Evolutionary conservation across 1,140 invertebrate genomes (phyloP).

Genomic region (Hirudo medicinalis): DNA sequence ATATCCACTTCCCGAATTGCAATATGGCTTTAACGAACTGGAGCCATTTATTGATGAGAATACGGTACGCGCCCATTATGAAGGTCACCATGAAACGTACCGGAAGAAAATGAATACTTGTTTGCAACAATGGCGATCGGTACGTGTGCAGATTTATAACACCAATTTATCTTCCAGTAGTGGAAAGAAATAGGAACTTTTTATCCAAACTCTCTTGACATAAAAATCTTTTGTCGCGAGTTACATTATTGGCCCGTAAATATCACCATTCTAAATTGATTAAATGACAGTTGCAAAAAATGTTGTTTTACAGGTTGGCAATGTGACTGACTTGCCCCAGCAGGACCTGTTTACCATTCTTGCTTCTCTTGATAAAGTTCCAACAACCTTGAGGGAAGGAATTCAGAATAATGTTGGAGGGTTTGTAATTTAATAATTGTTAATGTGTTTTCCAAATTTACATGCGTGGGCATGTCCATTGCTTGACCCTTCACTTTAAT

Average conservation of each 20-base stretch:
- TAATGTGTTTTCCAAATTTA: not conserved
- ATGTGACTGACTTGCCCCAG: not conserved
- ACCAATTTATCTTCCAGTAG: not conserved
- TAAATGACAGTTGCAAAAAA: too few relatives aligned
- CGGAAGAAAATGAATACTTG: constrained; percentile 30
- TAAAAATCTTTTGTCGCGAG: too few relatives aligned
- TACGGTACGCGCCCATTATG: constrained; percentile 30
- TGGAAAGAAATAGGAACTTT: too few relatives aligned
- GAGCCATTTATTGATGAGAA: constrained; percentile 31
- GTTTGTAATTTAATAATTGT: constrained; percentile 23
- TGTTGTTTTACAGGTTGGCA: too few relatives aligned
- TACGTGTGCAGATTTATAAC: constrained; percentile 17
- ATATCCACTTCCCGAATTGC: constrained; percentile 26
- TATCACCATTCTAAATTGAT: too few relatives aligned
- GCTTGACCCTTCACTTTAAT: not conserved
- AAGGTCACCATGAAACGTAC: constrained; percentile 31
- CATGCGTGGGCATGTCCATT: not conserved
- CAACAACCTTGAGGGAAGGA: constrained; percentile 25
- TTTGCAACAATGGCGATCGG: constrained; percentile 28
- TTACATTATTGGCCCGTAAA: too few relatives aligned
- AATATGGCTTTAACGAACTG: constrained; percentile 28
- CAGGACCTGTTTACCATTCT: constrained; percentile 25
- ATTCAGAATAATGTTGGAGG: constrained; percentile 33
- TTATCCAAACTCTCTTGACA: too few relatives aligned
- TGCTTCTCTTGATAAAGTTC: constrained; percentile 27